A percentile compares a stretch with the other conserved stretches of the same genome.
These are phyloP conservation scores for Apocheima hispidaria DNA, from an alignment of 2,888 invertebrate species.

Conservation along the genomic window DNA sequence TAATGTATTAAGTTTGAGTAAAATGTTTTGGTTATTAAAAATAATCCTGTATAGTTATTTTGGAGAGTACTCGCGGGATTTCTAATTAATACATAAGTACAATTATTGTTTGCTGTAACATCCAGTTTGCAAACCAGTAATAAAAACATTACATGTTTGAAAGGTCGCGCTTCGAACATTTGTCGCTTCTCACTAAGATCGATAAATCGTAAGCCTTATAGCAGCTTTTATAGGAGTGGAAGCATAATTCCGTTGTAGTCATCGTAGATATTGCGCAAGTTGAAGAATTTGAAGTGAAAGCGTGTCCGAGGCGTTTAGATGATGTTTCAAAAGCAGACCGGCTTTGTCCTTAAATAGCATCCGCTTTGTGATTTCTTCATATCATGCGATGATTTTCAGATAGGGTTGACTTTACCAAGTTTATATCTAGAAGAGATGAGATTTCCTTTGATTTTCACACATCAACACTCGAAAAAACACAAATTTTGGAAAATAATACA, in stretches of 20 bases:
- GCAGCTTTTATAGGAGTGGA: conserved; percentile 26
- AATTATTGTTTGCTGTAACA: neutral
- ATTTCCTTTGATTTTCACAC: no score
- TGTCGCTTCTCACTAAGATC: conserved; percentile 17
- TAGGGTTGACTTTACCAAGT: conserved; percentile 39
- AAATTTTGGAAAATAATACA: no score
- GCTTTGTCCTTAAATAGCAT: conserved; percentile 73
- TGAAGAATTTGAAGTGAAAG: conserved; percentile 59
- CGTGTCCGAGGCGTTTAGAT: conserved; percentile 51
- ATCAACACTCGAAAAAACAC: no score
- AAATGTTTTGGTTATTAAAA: no score
- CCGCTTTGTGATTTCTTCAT: conserved; percentile 70
- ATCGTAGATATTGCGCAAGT: conserved; percentile 33
- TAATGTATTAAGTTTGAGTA: no score
- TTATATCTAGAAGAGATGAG: no score
- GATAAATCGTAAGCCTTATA: conserved; percentile 15
- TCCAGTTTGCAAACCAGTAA: no score
- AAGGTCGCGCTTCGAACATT: conserved; percentile 33
- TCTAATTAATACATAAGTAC: no score
- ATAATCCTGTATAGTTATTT: no score
- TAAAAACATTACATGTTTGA: conserved; percentile 36
- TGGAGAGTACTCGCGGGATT: no score
- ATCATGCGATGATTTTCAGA: conserved; percentile 42
- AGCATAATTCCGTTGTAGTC: conserved; percentile 28
- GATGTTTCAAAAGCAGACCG: conserved; percentile 56